These are phyloP conservation scores for Sebastes vulpes DNA, from an alignment of 2,797 vertebrate species.

Conservation along the genomic window DNA sequence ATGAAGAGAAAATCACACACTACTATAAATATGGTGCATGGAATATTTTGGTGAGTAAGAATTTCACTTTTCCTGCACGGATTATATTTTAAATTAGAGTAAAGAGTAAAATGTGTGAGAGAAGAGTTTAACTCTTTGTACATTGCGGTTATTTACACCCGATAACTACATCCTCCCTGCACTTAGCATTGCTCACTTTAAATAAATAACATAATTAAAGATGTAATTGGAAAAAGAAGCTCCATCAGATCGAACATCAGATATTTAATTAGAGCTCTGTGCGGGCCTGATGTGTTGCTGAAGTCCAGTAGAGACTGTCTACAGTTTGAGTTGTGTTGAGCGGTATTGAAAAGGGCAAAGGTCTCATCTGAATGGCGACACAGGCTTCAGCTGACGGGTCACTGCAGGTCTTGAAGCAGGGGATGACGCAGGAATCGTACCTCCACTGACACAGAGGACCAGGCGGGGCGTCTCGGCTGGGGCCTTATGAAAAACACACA, in stretches of 20 bases:
- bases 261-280: background rate
- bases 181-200: background rate
- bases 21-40: background rate
- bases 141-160: background rate
- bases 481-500: conserved; percentile 81
- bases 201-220: background rate
- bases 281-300: background rate
- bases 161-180: background rate
- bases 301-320: background rate
- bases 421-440: conserved; percentile 91
- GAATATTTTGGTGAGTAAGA: background rate
- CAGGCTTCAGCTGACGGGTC: conserved; percentile 90
- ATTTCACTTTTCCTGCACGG: background rate
- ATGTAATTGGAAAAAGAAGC: background rate
- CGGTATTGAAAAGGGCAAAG: background rate
- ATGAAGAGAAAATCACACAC: background rate
- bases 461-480: conserved; percentile 67
- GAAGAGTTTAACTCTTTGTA: background rate
- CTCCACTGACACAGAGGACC: conserved; percentile 92
- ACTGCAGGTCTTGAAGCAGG: conserved; percentile 95
- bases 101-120: background rate
- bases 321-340: background rate
- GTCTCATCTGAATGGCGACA: conserved; percentile 87
- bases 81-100: background rate
- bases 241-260: background rate